Evolutionary conservation across 2,888 invertebrate species (phyloP).

Genomic region (Timema podura): DNA sequence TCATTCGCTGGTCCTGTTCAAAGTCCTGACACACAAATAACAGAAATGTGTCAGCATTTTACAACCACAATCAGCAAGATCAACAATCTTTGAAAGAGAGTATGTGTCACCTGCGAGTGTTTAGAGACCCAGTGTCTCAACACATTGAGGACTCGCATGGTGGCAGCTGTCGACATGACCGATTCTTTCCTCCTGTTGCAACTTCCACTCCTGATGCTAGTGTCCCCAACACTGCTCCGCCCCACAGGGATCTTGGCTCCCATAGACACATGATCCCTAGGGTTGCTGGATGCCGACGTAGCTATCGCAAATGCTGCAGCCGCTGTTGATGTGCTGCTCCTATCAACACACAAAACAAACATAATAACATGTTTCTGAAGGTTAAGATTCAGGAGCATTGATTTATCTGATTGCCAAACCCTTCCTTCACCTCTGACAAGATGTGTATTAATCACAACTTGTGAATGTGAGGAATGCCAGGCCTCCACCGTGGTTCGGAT

Average conservation of each 20-base stretch:
- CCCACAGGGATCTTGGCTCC: slow-evolving; percentile 30
- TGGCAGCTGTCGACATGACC: slow-evolving; percentile 87
- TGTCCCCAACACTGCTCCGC: slow-evolving; percentile 39
- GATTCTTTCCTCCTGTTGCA: slow-evolving; percentile 60
- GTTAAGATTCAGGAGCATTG: not conserved
- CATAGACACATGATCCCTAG: slow-evolving; percentile 58
- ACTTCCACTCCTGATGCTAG: slow-evolving; percentile 40
- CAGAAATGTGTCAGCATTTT: slow-evolving; percentile 5
- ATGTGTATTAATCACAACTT: too few relatives aligned
- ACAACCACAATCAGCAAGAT: not conserved
- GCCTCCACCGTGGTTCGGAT: too few relatives aligned
- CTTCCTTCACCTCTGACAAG: too few relatives aligned
- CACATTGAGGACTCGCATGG: slow-evolving; percentile 87
- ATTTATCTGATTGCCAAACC: not conserved
- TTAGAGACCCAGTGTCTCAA: slow-evolving; percentile 89
- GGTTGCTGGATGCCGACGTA: slow-evolving; percentile 82
- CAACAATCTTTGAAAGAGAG: not conserved
- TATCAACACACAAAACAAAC: slow-evolving; percentile 38
- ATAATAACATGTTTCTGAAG: not conserved
- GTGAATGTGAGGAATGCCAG: too few relatives aligned
- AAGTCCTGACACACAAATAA: slow-evolving; percentile 56
- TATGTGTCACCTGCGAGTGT: slow-evolving; percentile 67
- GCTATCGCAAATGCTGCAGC: slow-evolving; percentile 89
- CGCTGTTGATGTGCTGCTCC: slow-evolving; percentile 82
- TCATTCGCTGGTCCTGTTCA: slow-evolving; percentile 69